Evolutionary conservation across 2,888 invertebrate species (phyloP).

Genomic region (Salticus scenicus): DNA sequence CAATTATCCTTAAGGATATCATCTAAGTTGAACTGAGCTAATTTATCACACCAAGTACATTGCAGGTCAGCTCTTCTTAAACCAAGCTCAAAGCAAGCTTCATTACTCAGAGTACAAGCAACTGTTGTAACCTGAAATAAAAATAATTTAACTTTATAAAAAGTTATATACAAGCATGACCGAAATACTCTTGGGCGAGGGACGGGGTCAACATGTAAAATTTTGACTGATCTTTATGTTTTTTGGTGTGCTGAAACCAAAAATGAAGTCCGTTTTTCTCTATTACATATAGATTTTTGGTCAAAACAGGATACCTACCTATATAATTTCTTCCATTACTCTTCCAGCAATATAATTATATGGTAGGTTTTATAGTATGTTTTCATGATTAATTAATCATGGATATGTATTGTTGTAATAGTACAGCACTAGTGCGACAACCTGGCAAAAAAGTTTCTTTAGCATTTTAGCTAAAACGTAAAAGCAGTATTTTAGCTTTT

Average conservation of each 20-base stretch:
- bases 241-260: too few relatives aligned
- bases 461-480: neutral
- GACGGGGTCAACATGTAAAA: neutral
- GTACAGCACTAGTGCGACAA: too few relatives aligned
- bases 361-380: too few relatives aligned
- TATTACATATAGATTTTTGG: too few relatives aligned
- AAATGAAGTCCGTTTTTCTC: neutral
- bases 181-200: neutral
- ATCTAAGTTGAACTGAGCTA: slow-evolving; percentile 84
- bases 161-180: neutral
- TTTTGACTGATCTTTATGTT: too few relatives aligned
- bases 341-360: too few relatives aligned
- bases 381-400: too few relatives aligned
- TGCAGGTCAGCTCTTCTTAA: slow-evolving; percentile 89
- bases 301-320: neutral
- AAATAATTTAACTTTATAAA: neutral
- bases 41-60: slow-evolving; percentile 91
- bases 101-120: slow-evolving; percentile 81
- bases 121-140: slow-evolving; percentile 53
- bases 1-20: slow-evolving; percentile 82
- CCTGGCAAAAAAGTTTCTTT: too few relatives aligned
- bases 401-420: too few relatives aligned
- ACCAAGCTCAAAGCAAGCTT: slow-evolving; percentile 89
- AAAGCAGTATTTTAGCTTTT: too few relatives aligned
- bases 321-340: too few relatives aligned